Conservation (phyloP, 2,888 invertebrate genomes). For the Pammene fasciana region DNA sequence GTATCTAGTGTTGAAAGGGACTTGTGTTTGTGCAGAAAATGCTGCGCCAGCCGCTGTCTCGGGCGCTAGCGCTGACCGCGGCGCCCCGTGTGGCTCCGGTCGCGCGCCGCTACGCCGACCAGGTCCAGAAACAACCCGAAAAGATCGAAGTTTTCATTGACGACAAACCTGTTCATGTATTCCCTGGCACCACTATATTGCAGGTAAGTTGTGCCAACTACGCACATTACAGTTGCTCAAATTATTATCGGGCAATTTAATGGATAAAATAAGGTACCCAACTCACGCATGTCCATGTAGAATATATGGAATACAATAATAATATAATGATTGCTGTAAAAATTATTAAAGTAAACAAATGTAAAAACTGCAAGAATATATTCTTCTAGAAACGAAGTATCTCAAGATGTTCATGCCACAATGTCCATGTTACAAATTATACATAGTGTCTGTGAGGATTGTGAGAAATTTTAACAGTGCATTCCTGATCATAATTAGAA, state of each 20-base stretch:
- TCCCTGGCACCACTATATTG: constrained; percentile 98
- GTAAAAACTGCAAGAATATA: too few relatives aligned
- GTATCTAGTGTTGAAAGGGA: constrained; percentile 40
- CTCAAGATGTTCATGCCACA: too few relatives aligned
- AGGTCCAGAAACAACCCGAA: constrained; percentile 84
- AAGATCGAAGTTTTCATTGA: constrained; percentile 98
- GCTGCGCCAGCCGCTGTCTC: constrained; percentile 89
- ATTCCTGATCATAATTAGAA: too few relatives aligned
- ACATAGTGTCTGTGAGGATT: too few relatives aligned
- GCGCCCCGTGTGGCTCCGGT: constrained; percentile 70
- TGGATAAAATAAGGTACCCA: not conserved
- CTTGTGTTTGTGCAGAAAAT: constrained; percentile 79
- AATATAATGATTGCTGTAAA: too few relatives aligned
- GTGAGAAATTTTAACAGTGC: too few relatives aligned
- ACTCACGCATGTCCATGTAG: not conserved
- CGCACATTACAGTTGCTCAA: not conserved
- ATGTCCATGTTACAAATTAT: too few relatives aligned
- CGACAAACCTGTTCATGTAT: constrained; percentile 96
- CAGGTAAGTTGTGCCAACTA: constrained; percentile 84
- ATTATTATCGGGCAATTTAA: not conserved
- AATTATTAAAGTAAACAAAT: too few relatives aligned
- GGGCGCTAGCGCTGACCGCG: constrained; percentile 84
- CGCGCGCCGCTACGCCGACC: constrained; percentile 77
- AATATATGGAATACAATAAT: too few relatives aligned
- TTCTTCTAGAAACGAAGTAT: too few relatives aligned